Percentiles rank a stretch among this genome's conserved stretches.
Evolutionary conservation across 1,140 invertebrate species (phyloP).

Genomic region (Agrilus planipennis): DNA sequence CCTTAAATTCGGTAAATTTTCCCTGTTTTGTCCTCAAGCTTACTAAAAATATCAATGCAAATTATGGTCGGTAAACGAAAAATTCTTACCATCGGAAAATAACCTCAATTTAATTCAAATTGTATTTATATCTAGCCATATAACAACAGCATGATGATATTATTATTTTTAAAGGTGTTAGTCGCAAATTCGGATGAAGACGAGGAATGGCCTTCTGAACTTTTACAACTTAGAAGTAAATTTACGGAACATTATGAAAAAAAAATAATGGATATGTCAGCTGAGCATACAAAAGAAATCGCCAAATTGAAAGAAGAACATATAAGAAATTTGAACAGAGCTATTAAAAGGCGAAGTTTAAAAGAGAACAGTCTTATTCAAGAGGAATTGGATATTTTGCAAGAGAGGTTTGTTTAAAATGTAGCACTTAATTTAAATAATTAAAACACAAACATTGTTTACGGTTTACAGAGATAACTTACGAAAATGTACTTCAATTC

Average conservation of each 20-base stretch:
- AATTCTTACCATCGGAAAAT: no score
- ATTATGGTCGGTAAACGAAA: no score
- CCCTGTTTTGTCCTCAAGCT: no score
- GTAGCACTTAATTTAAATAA: no score
- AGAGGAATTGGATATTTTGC: constrained; percentile 21
- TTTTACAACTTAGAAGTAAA: constrained; percentile 52
- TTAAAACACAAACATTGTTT: not conserved
- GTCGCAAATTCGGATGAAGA: constrained; percentile 48
- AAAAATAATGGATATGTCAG: constrained; percentile 35
- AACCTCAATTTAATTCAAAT: no score
- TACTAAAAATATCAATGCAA: no score
- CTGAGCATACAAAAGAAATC: constrained; percentile 34
- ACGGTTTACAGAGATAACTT: constrained; percentile 47
- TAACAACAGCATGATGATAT: no score
- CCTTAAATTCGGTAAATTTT: no score
- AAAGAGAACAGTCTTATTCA: constrained; percentile 17
- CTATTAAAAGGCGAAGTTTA: constrained; percentile 27
- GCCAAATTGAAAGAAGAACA: constrained; percentile 44
- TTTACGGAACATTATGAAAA: constrained; percentile 48
- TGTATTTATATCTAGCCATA: no score
- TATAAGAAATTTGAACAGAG: constrained; percentile 33
- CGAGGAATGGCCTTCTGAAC: constrained; percentile 54
- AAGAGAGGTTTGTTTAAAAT: constrained; percentile 25
- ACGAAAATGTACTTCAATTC: constrained; percentile 40
- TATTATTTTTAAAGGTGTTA: constrained; percentile 22